Percentiles rank a stretch among this genome's conserved stretches.
These are phyloP conservation scores for Todiramphus chloris DNA, from an alignment of 2,113 vertebrate genomes.

Conservation along the genomic window DNA sequence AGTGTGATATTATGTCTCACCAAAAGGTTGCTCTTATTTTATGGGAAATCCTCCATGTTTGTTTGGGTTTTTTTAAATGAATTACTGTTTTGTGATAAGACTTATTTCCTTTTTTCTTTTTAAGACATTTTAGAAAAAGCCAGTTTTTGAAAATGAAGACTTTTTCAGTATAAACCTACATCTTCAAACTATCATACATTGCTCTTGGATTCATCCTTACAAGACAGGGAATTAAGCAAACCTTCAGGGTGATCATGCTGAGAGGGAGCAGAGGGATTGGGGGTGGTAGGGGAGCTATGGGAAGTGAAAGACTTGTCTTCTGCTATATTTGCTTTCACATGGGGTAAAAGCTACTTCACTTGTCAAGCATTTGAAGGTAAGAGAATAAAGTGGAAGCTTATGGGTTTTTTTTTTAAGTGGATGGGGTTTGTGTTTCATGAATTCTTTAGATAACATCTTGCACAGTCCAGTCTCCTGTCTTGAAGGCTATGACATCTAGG, in stretches of 20 bases:
- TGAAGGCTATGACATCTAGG: neutral
- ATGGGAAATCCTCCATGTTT: neutral
- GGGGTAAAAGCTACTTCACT: constrained; percentile 1
- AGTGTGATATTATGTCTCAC: neutral
- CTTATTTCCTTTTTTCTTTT: neutral
- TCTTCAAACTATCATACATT: constrained; percentile 10
- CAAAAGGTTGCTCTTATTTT: neutral
- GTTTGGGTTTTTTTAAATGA: neutral
- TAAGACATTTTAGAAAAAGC: neutral
- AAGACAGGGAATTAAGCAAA: neutral
- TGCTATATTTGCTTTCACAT: neutral
- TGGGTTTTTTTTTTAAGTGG: neutral
- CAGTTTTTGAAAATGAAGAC: neutral
- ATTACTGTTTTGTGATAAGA: neutral
- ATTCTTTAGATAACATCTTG: neutral
- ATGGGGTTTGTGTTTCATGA: neutral
- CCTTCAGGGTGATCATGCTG: neutral
- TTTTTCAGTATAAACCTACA: neutral
- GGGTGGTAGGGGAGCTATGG: neutral
- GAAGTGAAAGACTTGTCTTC: neutral
- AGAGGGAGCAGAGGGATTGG: neutral
- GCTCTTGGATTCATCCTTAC: constrained; percentile 12
- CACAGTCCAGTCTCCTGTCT: neutral
- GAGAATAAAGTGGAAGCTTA: neutral
- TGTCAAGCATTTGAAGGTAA: constrained; percentile 35